Evolutionary conservation across 2,888 invertebrate genomes (phyloP), one percentile per base, ranked within the genome.

Genomic region (Suillia variegata): DNA sequence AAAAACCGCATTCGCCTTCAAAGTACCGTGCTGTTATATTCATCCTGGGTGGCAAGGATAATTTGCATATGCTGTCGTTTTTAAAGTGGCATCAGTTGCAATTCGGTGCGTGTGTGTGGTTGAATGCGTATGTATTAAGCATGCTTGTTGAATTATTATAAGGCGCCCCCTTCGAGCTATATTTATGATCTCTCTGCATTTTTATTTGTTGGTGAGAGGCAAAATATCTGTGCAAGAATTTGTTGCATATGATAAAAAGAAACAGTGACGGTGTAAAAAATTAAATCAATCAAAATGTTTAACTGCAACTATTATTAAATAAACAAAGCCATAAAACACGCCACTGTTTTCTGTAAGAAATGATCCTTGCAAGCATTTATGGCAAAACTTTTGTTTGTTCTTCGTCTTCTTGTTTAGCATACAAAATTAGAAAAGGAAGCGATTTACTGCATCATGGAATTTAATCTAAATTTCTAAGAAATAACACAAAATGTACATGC

Each of bases 1-100:
- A 10, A 45, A 24, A 51, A 15, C 31, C 24, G 51, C 24, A 21
- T 49, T n/a, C n/a, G n/a, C n/a, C n/a, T n/a, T n/a, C n/a, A n/a
- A 4, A 26, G 24, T 24, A n/a, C 17, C 51, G 51, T n/a, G n/a
- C n/a, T n/a, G n/a, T n/a, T n/a, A 24, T n/a, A 15, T 24, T 51
- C 31, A 4, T 31, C 22, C 21, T 45, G 33, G 24, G 50, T 50
- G 50, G 50, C 50, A 48, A 20, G 24, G 20, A 21, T 26, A 58
- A 58, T 58, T 48, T 53, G 15, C 38, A 38, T 38, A 38, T 38
- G 21, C 49, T 22, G 12, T 10, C 47, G 12, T 24, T 20, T 26
- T 48, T 55, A 50, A 55, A 59, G 59, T 59, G 51, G 59, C 55
- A 59, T 55, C 52, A 52, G 59, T 59, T 59, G 59, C 59, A 55